Evolutionary conservation across 2,888 invertebrate genomes (phyloP), one percentile per base, ranked within the genome.

Genomic region (Polylopha cassiicola): DNA sequence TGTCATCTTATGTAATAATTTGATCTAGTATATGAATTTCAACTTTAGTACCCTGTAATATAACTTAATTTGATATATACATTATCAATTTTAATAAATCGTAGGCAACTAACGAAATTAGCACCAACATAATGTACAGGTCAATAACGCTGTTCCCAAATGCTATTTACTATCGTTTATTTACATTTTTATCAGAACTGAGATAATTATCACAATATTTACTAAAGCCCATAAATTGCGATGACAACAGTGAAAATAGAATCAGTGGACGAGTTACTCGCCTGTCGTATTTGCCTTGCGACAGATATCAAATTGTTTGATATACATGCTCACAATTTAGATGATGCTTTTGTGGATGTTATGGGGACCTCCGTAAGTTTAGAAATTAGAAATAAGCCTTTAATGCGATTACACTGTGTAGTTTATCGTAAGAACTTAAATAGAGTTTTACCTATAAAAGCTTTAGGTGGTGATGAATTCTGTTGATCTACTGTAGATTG

Each of bases 141-240:
- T 41, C 39, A 41, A 41, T 41, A 41, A 41, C 34, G 39, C 34
- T 24, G 20, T 14, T 18, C 23, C 11, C 3, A 23, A 11, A 16
- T 16, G 9, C 29, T n/a, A n/a, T n/a, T n/a, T 3, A 29, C 23
- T 41, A 34, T 24, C 34, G n/a, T 23, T 34, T 41, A 41, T 41
- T 41, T 41, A 41, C 34, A 9, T 41, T 34, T 34, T 41, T 41
- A 34, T 41, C 39, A 41, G 15, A 34, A 34, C 29, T 18, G 13
- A 18, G 8, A 9, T 17, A 14, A 14, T 23, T 30, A 29, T 29
- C 20, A 18, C 11, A 11, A 24, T 10, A 24, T 16, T 23, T 6
- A 11, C n/a, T 33, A 11, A 15, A 24, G 8, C 8, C 8, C 9
- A 2, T 28, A 41, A 16, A 29, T n/a, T n/a, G n/a, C n/a, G n/a